Conservation (phyloP, 2,113 vertebrate species). For the Abramis brama region DNA sequence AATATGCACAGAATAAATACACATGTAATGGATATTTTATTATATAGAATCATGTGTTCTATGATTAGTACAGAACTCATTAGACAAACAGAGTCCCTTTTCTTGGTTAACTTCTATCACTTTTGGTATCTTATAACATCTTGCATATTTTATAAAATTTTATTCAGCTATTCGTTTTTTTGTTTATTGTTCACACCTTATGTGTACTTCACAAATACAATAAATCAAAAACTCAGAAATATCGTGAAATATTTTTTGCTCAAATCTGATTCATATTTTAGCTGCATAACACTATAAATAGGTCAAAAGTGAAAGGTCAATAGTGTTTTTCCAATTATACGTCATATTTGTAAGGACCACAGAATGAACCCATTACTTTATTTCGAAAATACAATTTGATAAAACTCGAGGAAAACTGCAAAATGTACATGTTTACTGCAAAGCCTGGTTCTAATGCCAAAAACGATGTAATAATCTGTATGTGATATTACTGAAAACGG, state of each 20-base stretch:
- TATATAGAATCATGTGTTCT: neutral
- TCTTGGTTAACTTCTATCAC: neutral
- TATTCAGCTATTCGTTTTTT: too few relatives aligned
- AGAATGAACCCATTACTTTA: neutral
- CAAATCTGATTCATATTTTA: neutral
- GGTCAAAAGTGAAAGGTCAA: neutral
- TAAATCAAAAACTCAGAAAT: neutral
- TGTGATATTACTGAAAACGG: neutral
- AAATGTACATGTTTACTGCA: neutral
- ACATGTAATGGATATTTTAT: neutral
- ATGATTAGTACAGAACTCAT: neutral
- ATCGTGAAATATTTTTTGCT: neutral
- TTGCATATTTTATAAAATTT: too few relatives aligned
- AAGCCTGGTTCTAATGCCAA: neutral
- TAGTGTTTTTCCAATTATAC: neutral
- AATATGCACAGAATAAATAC: neutral
- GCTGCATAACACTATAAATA: neutral
- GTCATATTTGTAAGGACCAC: neutral
- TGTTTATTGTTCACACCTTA: too few relatives aligned
- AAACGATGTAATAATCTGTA: neutral
- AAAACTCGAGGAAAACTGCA: neutral
- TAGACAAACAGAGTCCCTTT: neutral
- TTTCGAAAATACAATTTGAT: neutral
- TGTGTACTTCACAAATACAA: too few relatives aligned
- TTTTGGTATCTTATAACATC: neutral